Percentiles rank a stretch among this genome's conserved stretches.
Evolutionary conservation across 2,888 invertebrate species (phyloP).

Genomic region (Lasius platythorax): DNA sequence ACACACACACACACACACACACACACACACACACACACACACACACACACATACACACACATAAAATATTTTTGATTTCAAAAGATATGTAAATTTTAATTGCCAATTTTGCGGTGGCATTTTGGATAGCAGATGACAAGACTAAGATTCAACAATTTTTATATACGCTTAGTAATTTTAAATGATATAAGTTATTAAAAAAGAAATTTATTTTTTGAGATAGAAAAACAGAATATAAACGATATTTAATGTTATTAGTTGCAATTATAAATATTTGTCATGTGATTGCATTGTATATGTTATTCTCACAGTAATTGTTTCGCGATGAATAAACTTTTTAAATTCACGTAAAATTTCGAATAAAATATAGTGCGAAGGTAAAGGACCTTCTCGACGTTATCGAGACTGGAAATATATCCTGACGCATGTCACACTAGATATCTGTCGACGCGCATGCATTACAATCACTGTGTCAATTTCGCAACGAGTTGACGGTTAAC

Average conservation of each 20-base stretch:
- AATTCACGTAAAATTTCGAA: background rate
- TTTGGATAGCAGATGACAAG: background rate
- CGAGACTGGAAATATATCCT: slow-evolving; percentile 2
- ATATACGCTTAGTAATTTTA: background rate
- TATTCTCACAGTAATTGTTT: background rate
- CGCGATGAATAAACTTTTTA: background rate
- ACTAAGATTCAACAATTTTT: background rate
- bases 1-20: background rate
- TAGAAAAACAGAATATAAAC: background rate
- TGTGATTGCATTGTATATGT: background rate
- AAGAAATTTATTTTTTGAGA: background rate
- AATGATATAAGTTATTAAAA: background rate
- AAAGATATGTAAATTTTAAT: background rate
- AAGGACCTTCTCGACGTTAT: background rate
- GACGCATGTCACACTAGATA: slow-evolving; percentile 13
- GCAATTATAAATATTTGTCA: background rate
- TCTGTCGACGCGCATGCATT: slow-evolving; percentile 12
- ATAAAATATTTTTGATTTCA: background rate
- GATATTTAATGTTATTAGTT: background rate
- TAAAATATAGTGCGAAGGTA: background rate
- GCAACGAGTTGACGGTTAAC: background rate
- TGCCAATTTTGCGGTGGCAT: background rate
- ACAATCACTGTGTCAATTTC: background rate
- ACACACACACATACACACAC: too few species aligned
- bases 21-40: too few species aligned